Conservation (phyloP, 2,888 invertebrate genomes). For the Ferrisia virgata region DNA sequence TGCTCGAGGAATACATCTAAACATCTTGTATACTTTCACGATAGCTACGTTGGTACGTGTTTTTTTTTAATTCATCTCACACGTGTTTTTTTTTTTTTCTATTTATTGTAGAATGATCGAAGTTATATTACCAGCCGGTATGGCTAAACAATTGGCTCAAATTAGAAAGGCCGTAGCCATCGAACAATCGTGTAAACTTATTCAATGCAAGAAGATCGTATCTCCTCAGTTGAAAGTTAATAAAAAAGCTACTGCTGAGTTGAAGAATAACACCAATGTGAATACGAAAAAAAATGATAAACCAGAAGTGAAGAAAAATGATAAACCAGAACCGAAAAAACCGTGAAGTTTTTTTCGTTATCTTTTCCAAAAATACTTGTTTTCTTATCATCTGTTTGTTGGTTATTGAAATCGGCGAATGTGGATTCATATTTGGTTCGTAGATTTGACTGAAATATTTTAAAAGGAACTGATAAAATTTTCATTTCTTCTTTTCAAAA, state of each 20-base stretch:
- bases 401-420: background rate
- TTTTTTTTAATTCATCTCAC: background rate
- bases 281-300: background rate
- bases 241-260: slow-evolving; percentile 14
- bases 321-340: background rate
- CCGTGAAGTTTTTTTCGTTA: background rate
- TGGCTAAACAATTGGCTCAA: slow-evolving; percentile 49
- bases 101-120: slow-evolving; percentile 49
- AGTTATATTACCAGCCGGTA: slow-evolving; percentile 49
- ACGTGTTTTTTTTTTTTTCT: background rate
- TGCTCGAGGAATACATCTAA: background rate
- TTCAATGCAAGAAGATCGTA: slow-evolving; percentile 49
- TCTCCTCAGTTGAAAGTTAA: background rate
- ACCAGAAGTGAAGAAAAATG: background rate
- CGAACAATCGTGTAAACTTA: slow-evolving; percentile 49
- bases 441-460: too few relatives aligned
- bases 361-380: background rate
- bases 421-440: background rate
- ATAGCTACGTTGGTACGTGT: too few relatives aligned
- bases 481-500: too few relatives aligned
- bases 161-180: slow-evolving; percentile 49
- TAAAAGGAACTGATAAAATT: too few relatives aligned
- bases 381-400: background rate
- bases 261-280: background rate
- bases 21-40: background rate